phyloP scores from a whole-genome alignment of 2,797 vertebrate genomes.

The Parotocinclus haroldoi region DNA sequence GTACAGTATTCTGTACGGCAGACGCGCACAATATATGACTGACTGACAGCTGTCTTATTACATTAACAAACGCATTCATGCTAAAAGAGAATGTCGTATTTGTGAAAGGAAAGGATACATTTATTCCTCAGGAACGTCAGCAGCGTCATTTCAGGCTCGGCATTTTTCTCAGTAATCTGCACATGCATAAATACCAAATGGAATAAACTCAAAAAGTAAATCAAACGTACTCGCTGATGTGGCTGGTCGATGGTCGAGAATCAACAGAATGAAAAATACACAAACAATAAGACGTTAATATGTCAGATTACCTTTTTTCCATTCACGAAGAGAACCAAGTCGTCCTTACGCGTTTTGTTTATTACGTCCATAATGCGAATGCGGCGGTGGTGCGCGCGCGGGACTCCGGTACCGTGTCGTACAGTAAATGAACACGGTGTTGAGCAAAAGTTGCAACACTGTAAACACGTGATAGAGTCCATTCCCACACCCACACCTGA shows the following conservation, averaged over 20 bases:
- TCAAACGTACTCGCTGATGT: neutral
- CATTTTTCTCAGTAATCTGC: slow-evolving; percentile 83
- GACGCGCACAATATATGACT: too few relatives aligned
- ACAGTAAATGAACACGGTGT: too few relatives aligned
- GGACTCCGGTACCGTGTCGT: slow-evolving; percentile 6
- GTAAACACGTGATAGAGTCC: neutral
- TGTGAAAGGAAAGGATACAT: slow-evolving; percentile 67
- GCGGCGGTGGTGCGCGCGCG: neutral
- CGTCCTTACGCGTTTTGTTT: slow-evolving; percentile 16
- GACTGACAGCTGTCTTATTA: too few relatives aligned
- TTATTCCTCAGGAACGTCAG: slow-evolving; percentile 84
- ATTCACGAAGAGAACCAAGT: slow-evolving; percentile 55
- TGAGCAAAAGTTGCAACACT: neutral
- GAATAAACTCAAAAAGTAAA: neutral
- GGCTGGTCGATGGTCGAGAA: too few relatives aligned
- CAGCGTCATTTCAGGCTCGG: slow-evolving; percentile 86
- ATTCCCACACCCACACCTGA: neutral
- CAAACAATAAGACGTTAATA: neutral
- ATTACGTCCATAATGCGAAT: slow-evolving; percentile 21
- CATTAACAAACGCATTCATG: neutral
- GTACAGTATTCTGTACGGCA: too few relatives aligned
- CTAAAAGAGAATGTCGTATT: neutral
- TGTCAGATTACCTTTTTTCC: slow-evolving; percentile 51
- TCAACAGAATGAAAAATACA: neutral
- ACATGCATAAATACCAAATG: neutral